Percentiles rank a stretch among this genome's conserved stretches.
These are phyloP conservation scores for Podiceps cristatus DNA, from an alignment of 2,113 vertebrate genomes.

Conservation along the genomic window DNA sequence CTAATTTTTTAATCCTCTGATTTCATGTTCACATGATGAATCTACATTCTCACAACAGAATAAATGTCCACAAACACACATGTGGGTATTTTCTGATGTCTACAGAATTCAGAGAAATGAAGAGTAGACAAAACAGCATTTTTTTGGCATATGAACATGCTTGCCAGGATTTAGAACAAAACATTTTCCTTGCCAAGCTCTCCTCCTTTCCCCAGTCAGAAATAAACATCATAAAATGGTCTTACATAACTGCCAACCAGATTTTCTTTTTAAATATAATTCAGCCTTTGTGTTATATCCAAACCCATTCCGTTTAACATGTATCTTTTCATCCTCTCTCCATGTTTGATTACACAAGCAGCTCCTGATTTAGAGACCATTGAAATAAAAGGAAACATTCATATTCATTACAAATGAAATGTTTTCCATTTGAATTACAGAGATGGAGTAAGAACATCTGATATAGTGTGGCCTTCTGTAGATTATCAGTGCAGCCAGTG, in stretches of 20 bases:
- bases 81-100: not conserved
- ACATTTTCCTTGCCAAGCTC: not conserved
- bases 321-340: not conserved
- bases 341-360: not conserved
- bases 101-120: not conserved
- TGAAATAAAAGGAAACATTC: not conserved
- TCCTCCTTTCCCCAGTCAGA: not conserved
- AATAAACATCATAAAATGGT: constrained; percentile 1
- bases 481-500: constrained; percentile 5
- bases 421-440: not conserved
- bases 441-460: not conserved
- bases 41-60: not conserved
- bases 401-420: not conserved
- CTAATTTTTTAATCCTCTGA: not conserved
- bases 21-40: not conserved
- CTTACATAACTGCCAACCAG: not conserved
- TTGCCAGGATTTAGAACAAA: constrained; percentile 4
- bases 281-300: not conserved
- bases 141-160: not conserved
- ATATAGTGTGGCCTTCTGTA: not conserved
- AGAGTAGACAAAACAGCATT: not conserved
- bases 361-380: not conserved
- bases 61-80: not conserved
- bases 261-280: not conserved
- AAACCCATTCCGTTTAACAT: not conserved